Conservation (phyloP, 2,113 vertebrate species). For the Hemibagrus wyckioides region DNA sequence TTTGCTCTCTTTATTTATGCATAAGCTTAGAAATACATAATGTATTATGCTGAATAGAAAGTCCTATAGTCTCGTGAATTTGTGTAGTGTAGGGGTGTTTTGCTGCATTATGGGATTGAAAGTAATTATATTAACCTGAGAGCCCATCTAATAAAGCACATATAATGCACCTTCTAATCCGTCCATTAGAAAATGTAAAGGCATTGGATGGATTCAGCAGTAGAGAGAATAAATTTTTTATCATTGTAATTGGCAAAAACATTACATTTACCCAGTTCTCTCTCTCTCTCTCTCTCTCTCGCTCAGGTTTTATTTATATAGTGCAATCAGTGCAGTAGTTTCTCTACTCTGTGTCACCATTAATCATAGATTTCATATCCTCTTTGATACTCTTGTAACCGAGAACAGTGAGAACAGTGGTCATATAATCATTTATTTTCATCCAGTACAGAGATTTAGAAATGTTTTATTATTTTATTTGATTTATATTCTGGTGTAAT, state of each 20-base stretch:
- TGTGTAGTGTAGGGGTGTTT: neutral
- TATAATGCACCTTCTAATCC: constrained; percentile 6
- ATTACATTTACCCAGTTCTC: neutral
- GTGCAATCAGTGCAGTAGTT: neutral
- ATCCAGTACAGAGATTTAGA: neutral
- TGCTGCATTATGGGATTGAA: constrained; percentile 37
- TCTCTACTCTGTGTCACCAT: neutral
- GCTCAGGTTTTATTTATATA: neutral
- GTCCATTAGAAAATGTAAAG: neutral
- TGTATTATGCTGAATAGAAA: neutral
- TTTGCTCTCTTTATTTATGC: constrained; percentile 10
- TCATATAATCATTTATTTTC: neutral
- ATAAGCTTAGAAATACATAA: neutral
- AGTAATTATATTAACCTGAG: constrained; percentile 32
- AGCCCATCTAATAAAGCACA: constrained; percentile 22
- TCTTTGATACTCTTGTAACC: constrained; percentile 7
- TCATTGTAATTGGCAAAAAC: neutral
- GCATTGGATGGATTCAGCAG: neutral
- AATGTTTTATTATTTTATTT: neutral
- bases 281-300: constrained; percentile 5
- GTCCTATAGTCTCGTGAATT: neutral
- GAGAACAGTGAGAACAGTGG: constrained; percentile 7
- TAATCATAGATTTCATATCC: neutral
- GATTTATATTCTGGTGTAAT: neutral
- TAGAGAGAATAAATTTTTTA: neutral